Percentiles rank a stretch among this genome's conserved stretches.
Conservation (phyloP, 2,113 vertebrate genomes). For the Thinocorus orbignyianus region DNA sequence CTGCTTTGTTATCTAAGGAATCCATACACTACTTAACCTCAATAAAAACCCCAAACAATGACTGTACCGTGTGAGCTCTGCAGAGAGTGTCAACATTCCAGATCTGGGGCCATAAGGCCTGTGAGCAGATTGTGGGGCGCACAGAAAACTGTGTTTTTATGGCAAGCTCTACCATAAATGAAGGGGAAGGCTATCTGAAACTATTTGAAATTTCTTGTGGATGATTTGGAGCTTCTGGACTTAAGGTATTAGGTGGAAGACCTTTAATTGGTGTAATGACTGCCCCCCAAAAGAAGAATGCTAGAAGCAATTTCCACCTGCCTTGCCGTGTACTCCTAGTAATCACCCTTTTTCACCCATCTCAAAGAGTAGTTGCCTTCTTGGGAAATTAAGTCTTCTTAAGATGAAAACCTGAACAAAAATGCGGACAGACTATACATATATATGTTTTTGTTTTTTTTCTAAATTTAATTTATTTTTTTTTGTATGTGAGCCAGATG, state of each 20-base stretch:
- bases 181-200: constrained; percentile 1
- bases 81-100: constrained; percentile 43
- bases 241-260: background rate
- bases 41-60: background rate
- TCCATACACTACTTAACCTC: constrained; percentile 53
- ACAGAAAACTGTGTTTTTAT: constrained; percentile 37
- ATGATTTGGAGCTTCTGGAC: constrained; percentile 28
- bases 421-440: background rate
- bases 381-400: background rate
- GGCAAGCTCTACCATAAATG: background rate
- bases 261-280: background rate
- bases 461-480: no score
- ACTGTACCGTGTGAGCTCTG: background rate
- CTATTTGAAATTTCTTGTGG: background rate
- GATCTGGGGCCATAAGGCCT: constrained; percentile 9
- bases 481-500: background rate
- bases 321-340: background rate
- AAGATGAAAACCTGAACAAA: background rate
- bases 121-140: background rate
- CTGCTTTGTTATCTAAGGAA: constrained; percentile 65
- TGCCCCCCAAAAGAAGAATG: background rate
- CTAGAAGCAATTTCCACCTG: background rate
- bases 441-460: no score
- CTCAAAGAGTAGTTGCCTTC: background rate
- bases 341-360: background rate